Base-by-base conservation (phyloP, 2,113 vertebrate species). In the Tenebrosternarchus preto region DNA sequence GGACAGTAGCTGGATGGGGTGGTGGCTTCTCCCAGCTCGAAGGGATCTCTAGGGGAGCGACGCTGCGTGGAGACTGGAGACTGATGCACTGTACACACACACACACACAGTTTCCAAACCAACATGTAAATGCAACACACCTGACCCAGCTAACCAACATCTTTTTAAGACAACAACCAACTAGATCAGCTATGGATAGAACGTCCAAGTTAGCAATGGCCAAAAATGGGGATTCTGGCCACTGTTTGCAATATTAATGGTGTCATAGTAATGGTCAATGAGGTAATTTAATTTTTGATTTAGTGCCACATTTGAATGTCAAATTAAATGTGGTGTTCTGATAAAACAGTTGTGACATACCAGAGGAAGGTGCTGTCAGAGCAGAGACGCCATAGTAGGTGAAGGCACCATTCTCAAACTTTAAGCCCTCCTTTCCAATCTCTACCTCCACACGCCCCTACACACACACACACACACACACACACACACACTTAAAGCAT, bases 391-490 rank as follows among this genome's bases (percentile, higher is more conserved):
- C 96, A 0, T 96, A 97, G 83, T 97, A 97, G 0, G 96, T 97
- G 67, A 97, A 97, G 24, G 96, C 95, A 6, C 96, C 96, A 0
- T 96, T 97, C 84, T 97, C 96, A 79, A 97, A 97, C 91, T 94
- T 96, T 85, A 97, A 89, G 17, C 95, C 95, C 87, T 97, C 96
- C 84, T 97, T 97, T 1, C 96, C 96, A 16, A 97, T 96, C 87
- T 97, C 96, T 68, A 97, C 96, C 88, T 97, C 95, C 53, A 97
- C 96, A 4, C 93, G 94, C 16, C 96, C 96, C 96, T 97, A 66
- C 15, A 83, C 60, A 77, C 61, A 84, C 24, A 74, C 24, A 57
- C 27, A 78, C 24, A 20, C 7, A 60, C n/a, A 46, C 43, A 46
- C 43, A 46, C 43, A 46, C 43, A 46, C 43, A 50, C 43, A 50